Evolutionary conservation across 2,888 invertebrate species (phyloP).

Genomic region (Abscondita cerata): DNA sequence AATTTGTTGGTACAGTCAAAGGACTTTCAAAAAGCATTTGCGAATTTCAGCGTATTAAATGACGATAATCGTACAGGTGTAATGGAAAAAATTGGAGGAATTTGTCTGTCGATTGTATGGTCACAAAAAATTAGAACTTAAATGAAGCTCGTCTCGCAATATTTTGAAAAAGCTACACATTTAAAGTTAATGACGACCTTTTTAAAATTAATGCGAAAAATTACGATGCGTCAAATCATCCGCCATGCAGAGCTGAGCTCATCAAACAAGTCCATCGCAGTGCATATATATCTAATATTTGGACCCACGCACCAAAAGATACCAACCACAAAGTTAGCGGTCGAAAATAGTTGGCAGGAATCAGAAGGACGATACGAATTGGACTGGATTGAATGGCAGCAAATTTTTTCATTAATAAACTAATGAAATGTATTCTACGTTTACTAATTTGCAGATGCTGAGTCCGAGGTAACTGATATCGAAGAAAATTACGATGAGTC

Average conservation of each 20-base stretch:
- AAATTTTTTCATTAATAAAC: too few relatives aligned
- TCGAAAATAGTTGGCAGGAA: constrained; percentile 5
- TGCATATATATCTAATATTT: constrained; percentile 15
- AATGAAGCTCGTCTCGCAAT: constrained; percentile 1
- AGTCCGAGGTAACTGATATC: too few relatives aligned
- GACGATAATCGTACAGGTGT: background rate
- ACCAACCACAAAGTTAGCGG: background rate
- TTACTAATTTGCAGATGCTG: too few relatives aligned
- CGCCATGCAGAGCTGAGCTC: constrained; percentile 8
- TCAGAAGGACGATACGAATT: background rate
- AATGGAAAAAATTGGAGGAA: background rate
- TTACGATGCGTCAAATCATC: constrained; percentile 9
- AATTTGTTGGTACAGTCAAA: constrained; percentile 15
- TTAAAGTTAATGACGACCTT: background rate
- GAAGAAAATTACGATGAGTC: too few relatives aligned
- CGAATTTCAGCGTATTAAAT: background rate
- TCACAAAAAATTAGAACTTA: constrained; percentile 1
- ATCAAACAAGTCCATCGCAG: constrained; percentile 8
- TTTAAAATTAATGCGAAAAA: constrained; percentile 1
- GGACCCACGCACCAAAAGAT: background rate
- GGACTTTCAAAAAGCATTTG: background rate
- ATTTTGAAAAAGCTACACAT: background rate
- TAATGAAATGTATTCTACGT: too few relatives aligned
- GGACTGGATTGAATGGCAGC: constrained; percentile 7
- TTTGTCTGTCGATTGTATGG: background rate